phyloP scores from a whole-genome alignment of 1,140 invertebrate genomes.

The Coptotermes formosanus region DNA sequence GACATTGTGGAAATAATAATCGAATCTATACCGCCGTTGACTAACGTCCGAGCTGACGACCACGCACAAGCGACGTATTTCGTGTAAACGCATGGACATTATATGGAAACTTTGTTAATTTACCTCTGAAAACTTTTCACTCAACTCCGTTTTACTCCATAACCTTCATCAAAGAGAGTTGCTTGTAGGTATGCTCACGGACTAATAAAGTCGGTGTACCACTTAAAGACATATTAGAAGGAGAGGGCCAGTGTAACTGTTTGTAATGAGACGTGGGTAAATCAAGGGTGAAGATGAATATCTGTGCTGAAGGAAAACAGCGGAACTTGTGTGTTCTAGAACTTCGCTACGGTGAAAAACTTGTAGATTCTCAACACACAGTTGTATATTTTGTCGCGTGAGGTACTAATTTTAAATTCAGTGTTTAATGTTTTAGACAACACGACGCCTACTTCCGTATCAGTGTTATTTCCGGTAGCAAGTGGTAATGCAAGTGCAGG shows the following conservation, averaged over 20 bases:
- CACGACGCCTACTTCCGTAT: too few species aligned
- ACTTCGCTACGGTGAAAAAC: too few species aligned
- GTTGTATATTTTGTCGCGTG: too few species aligned
- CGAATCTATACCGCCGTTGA: background rate
- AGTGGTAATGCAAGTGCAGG: too few species aligned
- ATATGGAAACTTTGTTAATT: constrained; percentile 5
- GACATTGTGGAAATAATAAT: background rate
- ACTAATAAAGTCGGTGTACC: background rate
- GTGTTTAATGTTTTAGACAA: too few species aligned
- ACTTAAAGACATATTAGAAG: background rate
- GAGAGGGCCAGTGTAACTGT: background rate
- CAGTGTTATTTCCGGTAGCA: too few species aligned
- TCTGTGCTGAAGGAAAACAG: too few species aligned
- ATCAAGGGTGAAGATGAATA: too few species aligned
- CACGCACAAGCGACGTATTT: background rate
- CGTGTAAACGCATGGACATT: constrained; percentile 5
- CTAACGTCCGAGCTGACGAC: background rate
- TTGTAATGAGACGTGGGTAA: too few species aligned
- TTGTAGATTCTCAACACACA: too few species aligned
- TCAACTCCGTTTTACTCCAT: background rate
- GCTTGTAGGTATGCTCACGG: background rate
- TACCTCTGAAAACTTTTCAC: constrained; percentile 12
- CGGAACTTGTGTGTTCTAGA: too few species aligned
- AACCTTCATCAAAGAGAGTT: background rate
- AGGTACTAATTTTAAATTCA: too few species aligned